Percentiles rank a stretch among this genome's conserved stretches.
Conservation (phyloP, 2,888 invertebrate species). For the Rhagium mordax region DNA sequence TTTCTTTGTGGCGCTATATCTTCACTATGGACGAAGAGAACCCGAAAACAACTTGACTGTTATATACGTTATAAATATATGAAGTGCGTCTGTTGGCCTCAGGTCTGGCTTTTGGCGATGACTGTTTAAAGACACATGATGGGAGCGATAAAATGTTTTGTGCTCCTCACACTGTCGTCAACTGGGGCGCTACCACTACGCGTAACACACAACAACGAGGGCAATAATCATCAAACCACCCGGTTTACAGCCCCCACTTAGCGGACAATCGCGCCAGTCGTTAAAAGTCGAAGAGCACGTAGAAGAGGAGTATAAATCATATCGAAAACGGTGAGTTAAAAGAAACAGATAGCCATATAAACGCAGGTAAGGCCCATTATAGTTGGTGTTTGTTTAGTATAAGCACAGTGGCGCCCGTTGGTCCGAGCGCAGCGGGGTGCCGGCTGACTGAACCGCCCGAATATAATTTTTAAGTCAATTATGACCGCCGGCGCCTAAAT, state of each 20-base stretch:
- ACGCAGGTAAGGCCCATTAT: slow-evolving; percentile 62
- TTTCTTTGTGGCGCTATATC: too few species aligned
- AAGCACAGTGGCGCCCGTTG: slow-evolving; percentile 65
- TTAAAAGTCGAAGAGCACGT: slow-evolving; percentile 9
- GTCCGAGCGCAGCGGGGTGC: slow-evolving; percentile 61
- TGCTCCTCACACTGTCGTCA: too few species aligned
- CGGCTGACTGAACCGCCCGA: slow-evolving; percentile 37
- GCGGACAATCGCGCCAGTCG: not conserved
- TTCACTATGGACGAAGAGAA: too few species aligned
- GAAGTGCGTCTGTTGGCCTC: too few species aligned
- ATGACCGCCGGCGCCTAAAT: slow-evolving; percentile 51
- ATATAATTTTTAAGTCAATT: slow-evolving; percentile 45
- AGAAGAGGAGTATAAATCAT: slow-evolving; percentile 52
- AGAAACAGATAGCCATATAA: slow-evolving; percentile 61
- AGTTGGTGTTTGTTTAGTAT: slow-evolving; percentile 63
- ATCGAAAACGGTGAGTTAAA: slow-evolving; percentile 50
- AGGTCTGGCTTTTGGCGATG: too few species aligned
- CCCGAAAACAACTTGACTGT: too few species aligned
- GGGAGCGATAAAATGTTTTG: too few species aligned
- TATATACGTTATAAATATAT: too few species aligned
- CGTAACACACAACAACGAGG: slow-evolving; percentile 18
- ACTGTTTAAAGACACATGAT: too few species aligned
- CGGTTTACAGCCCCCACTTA: slow-evolving; percentile 26
- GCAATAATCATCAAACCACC: slow-evolving; percentile 34
- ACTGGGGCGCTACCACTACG: too few species aligned